Evolutionary conservation across 2,797 vertebrate genomes (phyloP).

Genomic region (Myripristis murdjan): DNA sequence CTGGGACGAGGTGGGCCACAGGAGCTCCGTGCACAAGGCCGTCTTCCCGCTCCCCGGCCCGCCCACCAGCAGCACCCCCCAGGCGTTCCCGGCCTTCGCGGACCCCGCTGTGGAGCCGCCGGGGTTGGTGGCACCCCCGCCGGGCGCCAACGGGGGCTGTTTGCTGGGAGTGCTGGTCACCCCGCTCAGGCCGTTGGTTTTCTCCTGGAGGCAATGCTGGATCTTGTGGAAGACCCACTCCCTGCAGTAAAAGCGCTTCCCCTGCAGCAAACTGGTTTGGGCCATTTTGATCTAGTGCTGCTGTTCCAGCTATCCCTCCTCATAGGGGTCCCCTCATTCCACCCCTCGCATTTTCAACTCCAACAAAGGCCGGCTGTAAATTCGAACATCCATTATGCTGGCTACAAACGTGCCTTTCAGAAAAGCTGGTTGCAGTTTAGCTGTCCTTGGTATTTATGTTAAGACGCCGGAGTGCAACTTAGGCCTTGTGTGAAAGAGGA

Average conservation of each 20-base stretch:
- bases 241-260: conserved; percentile 98
- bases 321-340: conserved; percentile 75
- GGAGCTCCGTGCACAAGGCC: conserved; percentile 93
- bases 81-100: conserved; percentile 84
- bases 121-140: conserved; percentile 76
- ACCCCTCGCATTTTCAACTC: conserved; percentile 70
- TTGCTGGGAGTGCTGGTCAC: conserved; percentile 82
- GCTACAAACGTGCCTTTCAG: conserved; percentile 41
- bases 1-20: conserved; percentile 93
- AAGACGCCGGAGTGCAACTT: conserved; percentile 21
- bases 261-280: conserved; percentile 97
- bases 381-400: conserved; percentile 69
- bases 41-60: conserved; percentile 98
- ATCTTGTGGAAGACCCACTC: conserved; percentile 99
- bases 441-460: conserved; percentile 30
- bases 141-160: conserved; percentile 80
- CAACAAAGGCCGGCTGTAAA: conserved; percentile 50
- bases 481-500: conserved; percentile 21
- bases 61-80: conserved; percentile 97
- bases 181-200: conserved; percentile 86
- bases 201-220: conserved; percentile 99
- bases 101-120: conserved; percentile 58
- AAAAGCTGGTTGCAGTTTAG: conserved; percentile 45
- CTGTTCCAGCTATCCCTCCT: conserved; percentile 69
- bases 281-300: conserved; percentile 87